These are phyloP conservation scores for Globia sparganii DNA, from an alignment of 2,888 invertebrate species.

Conservation along the genomic window DNA sequence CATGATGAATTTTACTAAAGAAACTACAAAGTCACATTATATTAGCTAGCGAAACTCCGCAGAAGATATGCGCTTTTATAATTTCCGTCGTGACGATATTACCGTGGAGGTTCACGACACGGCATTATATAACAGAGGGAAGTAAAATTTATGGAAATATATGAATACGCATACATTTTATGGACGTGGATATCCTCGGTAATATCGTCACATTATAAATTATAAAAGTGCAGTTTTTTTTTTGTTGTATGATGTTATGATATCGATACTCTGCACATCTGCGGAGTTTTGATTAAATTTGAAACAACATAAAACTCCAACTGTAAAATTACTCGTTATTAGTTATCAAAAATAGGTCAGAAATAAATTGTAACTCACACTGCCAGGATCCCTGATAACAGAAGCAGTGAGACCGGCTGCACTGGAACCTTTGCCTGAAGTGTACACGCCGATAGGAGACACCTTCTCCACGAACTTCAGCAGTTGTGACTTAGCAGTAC, in stretches of 20 bases:
- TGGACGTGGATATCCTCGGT: neutral
- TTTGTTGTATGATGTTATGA: neutral
- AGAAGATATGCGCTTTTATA: neutral
- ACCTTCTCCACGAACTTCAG: constrained; percentile 99
- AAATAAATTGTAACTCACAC: constrained; percentile 91
- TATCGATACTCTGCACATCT: neutral
- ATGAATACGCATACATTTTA: neutral
- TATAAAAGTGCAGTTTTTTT: neutral
- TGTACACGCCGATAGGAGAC: constrained; percentile 98
- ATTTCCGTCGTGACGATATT: neutral
- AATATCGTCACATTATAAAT: neutral
- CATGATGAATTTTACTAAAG: neutral
- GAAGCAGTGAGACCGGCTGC: constrained; percentile 99
- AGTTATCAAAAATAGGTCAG: neutral
- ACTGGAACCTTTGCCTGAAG: constrained; percentile 99
- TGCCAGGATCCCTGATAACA: constrained; percentile 97
- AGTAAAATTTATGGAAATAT: neutral
- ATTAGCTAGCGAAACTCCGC: neutral
- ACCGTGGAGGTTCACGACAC: neutral
- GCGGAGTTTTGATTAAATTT: neutral
- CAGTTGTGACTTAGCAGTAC: constrained; percentile 99
- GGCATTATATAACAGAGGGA: accelerated
- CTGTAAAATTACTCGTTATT: neutral
- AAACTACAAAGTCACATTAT: neutral
- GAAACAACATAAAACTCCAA: neutral